phyloP scores from a whole-genome alignment of 2,888 invertebrate species.

The Apantesis nais region DNA sequence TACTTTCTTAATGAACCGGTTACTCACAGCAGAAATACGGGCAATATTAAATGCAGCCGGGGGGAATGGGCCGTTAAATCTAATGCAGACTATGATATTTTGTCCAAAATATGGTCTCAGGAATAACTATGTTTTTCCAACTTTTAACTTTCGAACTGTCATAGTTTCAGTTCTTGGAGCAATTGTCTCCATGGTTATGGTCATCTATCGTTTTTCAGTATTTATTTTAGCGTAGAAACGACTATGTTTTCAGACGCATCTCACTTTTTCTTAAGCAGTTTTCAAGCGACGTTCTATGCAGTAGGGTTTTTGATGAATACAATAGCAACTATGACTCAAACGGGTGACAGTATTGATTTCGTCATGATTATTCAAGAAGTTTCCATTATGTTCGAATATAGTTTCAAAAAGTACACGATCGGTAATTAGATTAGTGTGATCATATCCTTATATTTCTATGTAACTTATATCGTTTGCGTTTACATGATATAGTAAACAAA shows the following conservation, averaged over 20 bases:
- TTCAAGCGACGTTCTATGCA: neutral
- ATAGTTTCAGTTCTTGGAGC: neutral
- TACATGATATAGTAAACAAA: neutral
- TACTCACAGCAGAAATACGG: conserved; percentile 11
- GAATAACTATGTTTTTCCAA: neutral
- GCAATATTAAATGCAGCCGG: conserved; percentile 13
- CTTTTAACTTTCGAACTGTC: neutral
- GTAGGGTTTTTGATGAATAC: neutral
- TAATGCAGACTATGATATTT: conserved; percentile 6
- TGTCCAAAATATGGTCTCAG: conserved; percentile 15
- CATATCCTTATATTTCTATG: neutral
- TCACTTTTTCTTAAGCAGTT: neutral
- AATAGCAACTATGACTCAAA: no score
- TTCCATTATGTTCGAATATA: neutral
- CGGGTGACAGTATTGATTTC: neutral
- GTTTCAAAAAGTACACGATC: neutral
- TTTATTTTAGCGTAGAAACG: neutral
- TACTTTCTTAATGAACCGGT: conserved; percentile 6
- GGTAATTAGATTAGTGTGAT: conserved; percentile 1
- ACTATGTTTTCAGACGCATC: neutral
- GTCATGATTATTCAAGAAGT: conserved; percentile 12
- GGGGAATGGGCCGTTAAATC: conserved; percentile 20
- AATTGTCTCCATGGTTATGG: neutral
- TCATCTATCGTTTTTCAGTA: neutral
- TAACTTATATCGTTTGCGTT: neutral